phyloP scores from a whole-genome alignment of 2,888 invertebrate species.

The Meganola albula region DNA sequence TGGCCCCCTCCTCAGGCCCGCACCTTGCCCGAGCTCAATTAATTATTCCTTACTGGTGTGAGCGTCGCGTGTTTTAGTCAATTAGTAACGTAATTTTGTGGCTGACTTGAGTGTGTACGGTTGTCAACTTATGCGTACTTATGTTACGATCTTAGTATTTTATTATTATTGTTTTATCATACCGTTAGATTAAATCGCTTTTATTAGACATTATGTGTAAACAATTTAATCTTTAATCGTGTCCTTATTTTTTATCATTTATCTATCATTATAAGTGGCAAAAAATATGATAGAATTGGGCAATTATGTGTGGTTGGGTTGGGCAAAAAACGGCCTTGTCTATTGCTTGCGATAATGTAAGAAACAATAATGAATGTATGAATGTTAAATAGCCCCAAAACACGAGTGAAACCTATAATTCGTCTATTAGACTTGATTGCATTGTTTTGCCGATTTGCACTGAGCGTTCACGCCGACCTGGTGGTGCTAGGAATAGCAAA shows the following conservation, averaged over 20 bases:
- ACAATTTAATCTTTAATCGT: too few species aligned
- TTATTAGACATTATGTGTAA: too few species aligned
- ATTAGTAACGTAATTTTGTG: conserved; percentile 78
- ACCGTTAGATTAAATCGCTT: too few species aligned
- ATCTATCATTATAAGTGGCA: too few species aligned
- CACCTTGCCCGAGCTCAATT: conserved; percentile 70
- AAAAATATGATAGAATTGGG: too few species aligned
- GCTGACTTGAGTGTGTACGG: conserved; percentile 74
- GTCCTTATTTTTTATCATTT: too few species aligned
- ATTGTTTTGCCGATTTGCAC: conserved; percentile 32
- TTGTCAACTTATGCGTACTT: conserved; percentile 45
- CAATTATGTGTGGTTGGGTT: not conserved
- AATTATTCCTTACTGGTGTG: conserved; percentile 76
- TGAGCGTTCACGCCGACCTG: conserved; percentile 37
- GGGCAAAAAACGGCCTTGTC: conserved; percentile 16
- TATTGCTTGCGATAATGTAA: conserved; percentile 11
- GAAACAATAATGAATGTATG: conserved; percentile 17
- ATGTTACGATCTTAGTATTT: conserved; percentile 8
- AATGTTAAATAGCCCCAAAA: conserved; percentile 24
- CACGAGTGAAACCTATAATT: conserved; percentile 29
- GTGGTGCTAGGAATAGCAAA: conserved; percentile 46
- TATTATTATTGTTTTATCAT: too few species aligned
- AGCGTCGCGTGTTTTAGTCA: conserved; percentile 78
- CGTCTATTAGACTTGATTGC: conserved; percentile 35
- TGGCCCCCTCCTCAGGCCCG: conserved; percentile 52